A percentile compares a stretch with the other conserved stretches of the same genome.
Evolutionary conservation across 2,113 vertebrate species (phyloP).

Genomic region (Rhineura floridana): DNA sequence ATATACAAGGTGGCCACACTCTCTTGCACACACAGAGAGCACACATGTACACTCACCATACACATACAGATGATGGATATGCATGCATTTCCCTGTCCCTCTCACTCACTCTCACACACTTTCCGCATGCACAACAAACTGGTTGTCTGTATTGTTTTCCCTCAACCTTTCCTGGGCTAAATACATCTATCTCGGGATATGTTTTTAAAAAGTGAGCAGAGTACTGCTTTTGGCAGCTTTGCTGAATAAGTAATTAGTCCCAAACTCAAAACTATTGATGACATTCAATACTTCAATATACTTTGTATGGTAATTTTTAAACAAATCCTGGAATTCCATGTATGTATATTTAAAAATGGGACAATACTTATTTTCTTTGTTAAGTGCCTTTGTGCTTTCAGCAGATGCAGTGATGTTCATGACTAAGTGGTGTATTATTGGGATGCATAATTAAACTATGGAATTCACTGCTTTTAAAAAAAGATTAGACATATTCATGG

Average conservation of each 20-base stretch:
- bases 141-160: conserved; percentile 46
- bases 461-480: neutral
- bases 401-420: conserved; percentile 33
- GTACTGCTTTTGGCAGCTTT: neutral
- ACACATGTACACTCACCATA: no score
- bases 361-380: conserved; percentile 16
- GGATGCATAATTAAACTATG: conserved; percentile 12
- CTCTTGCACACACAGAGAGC: no score
- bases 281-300: conserved; percentile 15
- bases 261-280: conserved; percentile 43
- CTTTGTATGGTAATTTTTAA: neutral
- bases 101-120: no score
- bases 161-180: conserved; percentile 47
- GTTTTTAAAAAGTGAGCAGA: neutral
- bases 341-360: conserved; percentile 29
- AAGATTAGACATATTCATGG: neutral
- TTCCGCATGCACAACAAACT: no score
- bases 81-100: no score
- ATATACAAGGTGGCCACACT: no score
- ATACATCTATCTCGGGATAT: conserved; percentile 22
- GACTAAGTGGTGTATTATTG: conserved; percentile 24
- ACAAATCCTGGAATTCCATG: neutral
- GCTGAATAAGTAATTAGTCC: conserved; percentile 22
- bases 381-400: conserved; percentile 22
- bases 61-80: no score